Percentiles rank a stretch among this genome's conserved stretches.
These are phyloP conservation scores for Dryobota labecula DNA, from an alignment of 2,888 invertebrate species.

Conservation along the genomic window DNA sequence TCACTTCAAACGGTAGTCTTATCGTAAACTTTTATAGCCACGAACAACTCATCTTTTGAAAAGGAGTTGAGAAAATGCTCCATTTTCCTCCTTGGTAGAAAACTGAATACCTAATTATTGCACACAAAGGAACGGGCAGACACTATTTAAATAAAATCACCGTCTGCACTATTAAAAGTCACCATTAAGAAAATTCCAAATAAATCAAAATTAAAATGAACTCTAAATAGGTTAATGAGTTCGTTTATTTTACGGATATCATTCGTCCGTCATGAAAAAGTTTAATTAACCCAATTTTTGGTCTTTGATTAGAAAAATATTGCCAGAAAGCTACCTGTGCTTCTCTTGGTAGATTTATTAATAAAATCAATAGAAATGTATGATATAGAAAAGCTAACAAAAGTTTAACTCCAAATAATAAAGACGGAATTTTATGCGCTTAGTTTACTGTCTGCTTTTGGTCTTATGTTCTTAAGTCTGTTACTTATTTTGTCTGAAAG, in stretches of 20 bases:
- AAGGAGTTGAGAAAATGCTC: background rate
- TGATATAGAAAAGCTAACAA: background rate
- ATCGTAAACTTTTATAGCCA: conserved; percentile 39
- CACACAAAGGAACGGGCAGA: background rate
- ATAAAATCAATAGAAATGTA: background rate
- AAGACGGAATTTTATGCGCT: background rate
- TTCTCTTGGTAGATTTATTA: background rate
- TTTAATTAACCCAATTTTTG: conserved; percentile 22
- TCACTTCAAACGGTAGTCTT: conserved; percentile 10
- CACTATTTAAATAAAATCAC: background rate
- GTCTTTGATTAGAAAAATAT: conserved; percentile 18
- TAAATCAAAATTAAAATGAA: conserved; percentile 29
- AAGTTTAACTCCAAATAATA: background rate
- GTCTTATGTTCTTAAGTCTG: too few relatives aligned
- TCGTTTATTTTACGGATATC: conserved; percentile 20
- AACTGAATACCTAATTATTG: background rate
- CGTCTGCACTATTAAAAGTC: background rate
- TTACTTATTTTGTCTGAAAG: background rate
- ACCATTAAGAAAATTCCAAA: background rate
- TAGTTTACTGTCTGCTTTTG: background rate
- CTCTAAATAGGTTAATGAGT: conserved; percentile 34
- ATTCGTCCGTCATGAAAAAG: conserved; percentile 16
- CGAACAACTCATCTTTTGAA: conserved; percentile 4
- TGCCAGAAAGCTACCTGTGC: background rate
- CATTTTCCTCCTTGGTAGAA: background rate